Evolutionary conservation across 2,797 vertebrate genomes (phyloP).

Genomic region (Acropternis orthonyx): DNA sequence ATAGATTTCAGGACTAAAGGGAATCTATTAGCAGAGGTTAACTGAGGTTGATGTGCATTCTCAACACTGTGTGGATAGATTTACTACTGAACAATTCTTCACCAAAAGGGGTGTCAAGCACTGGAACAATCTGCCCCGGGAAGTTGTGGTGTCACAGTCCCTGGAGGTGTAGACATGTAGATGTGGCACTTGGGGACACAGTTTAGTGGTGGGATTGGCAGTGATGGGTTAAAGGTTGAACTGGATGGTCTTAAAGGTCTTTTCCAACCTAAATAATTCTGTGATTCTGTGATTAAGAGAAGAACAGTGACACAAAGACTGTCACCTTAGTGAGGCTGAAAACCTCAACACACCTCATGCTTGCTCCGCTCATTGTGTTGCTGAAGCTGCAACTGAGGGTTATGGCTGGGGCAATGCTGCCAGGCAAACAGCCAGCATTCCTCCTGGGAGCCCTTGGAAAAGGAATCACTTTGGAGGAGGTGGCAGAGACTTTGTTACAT

Average conservation of each 20-base stretch:
- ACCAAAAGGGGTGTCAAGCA: neutral
- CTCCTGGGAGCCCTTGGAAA: neutral
- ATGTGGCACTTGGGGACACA: neutral
- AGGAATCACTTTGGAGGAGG: neutral
- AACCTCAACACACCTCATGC: neutral
- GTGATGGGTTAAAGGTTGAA: neutral
- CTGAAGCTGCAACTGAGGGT: neutral
- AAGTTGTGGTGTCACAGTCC: fast-evolving
- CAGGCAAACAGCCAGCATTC: neutral
- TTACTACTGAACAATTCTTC: neutral
- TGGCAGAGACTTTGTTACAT: neutral
- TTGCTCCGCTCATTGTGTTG: fast-evolving
- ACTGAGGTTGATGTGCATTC: neutral
- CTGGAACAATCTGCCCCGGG: neutral
- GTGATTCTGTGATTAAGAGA: neutral
- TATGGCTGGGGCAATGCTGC: neutral
- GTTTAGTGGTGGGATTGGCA: neutral
- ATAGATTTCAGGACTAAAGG: neutral
- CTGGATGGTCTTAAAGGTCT: neutral
- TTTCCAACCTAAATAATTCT: neutral
- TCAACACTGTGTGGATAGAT: neutral
- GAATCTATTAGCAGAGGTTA: neutral
- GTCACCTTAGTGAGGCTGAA: neutral
- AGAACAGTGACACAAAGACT: neutral
- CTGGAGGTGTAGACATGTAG: neutral